Evolutionary conservation across 2,797 vertebrate species (phyloP), one percentile per base, ranked within the genome.

Genomic region (Heteromormyrus szaboi): DNA sequence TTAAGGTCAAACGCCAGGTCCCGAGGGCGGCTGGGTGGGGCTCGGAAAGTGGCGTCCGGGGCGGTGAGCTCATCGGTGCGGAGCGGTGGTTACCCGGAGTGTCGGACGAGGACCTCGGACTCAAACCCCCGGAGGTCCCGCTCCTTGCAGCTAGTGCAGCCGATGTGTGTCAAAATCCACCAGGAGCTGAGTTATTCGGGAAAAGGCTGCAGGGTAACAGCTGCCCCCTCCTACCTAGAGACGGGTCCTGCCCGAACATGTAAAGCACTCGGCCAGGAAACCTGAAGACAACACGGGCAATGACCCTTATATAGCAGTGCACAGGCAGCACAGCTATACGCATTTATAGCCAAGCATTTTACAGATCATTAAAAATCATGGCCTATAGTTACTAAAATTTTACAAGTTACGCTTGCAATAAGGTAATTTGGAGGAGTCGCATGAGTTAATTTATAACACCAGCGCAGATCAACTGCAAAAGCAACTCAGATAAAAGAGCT

Each of bases 1-100:
- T 95, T 95, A 96, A 94, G 95, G 95, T 91, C 92, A 93, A 89
- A 87, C 25, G 89, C 89, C 14, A 81, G 54, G 91, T 89, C 90
- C 14, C 44, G 72, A 87, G 14, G 88, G 59, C 14, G 88, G 41
- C 65, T 72, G 92, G 93, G 94, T 83, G 93, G 91, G 92, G 94
- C 90, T 86, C 85, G 29, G 29, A 37, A 56, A 6, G 53, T 11
- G 19, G 50, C 6, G 12, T 9, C 25, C 85, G 3, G 85, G 85
- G 17, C 14, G 17, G 29, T 54, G 85, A 86, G 85, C 50, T 86
- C 85, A 37, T 86, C 22, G 22, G 11, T 14, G 22, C 41, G 25
- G 84, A 50, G 46, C 14, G 22, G 22, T 14, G 46, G 48, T 29
- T 14, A 25, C n/a, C 14, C 76, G 17, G 33, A 41, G 76, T n/a